Evolutionary conservation across 2,888 invertebrate species (phyloP), one percentile per base, ranked within the genome.

Genomic region (Drosophila mulleri): DNA sequence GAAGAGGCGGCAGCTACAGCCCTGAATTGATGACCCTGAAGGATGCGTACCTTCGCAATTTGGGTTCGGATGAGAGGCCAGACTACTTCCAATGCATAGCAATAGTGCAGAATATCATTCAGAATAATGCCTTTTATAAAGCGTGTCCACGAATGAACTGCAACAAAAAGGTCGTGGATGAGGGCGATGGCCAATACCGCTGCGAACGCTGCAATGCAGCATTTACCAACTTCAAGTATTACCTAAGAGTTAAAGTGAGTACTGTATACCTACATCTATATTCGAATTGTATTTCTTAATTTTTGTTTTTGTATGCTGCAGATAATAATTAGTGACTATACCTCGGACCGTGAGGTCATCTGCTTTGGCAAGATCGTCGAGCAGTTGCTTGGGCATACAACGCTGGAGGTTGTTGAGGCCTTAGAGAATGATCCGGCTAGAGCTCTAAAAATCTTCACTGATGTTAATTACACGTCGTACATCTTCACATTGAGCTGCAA

Each of bases 161-260:
- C 93, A 98, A 98, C 92, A 99, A 99, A 93, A 99, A 99, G 93
- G 94, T 99, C 0, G 94, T 97, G 12, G 98, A 99, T 92, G 95
- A 96, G 89, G 96, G 96, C 75, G 98, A 98, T 89, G 98, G 97
- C 0, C 94, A 96, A 90, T 99, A 95, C 93, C 94, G 98, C 60
- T 99, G 99, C 93, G 99, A 99, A 92, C 99, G 99, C 92, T 99
- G 99, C 92, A 95, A 96, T 88, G 94, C 95, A 62, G 97, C 97
- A 77, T 97, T 94, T 91, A 95, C 96, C 0, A 96, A 96, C 81
- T 99, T 96, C 92, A 97, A 97, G 89, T 98, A 97, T 93, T 94
- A 98, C 47, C 93, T 98, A 76, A 94, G 99, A 61, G 92, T 97
- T 32, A 94, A 94, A 88, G 98, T 98, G 92, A 95, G 96, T 39